These are phyloP conservation scores for Poeciliopsis retropinna DNA, from an alignment of 2,113 vertebrate species.

Conservation along the genomic window DNA sequence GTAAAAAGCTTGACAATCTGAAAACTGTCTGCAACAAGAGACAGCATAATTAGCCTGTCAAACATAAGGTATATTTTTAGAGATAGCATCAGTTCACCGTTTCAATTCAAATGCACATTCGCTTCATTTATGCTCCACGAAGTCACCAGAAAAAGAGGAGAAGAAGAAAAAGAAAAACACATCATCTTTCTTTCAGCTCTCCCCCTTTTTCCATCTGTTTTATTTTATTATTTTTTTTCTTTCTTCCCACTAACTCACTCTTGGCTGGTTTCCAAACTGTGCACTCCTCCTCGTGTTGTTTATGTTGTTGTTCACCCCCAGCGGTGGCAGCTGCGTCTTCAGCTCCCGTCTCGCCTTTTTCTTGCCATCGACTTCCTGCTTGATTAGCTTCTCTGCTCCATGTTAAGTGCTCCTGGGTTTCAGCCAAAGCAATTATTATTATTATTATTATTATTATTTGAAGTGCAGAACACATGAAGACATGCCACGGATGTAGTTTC, in stretches of 20 bases:
- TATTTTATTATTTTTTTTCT: neutral
- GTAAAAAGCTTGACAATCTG: no score
- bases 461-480: constrained; percentile 49
- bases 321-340: constrained; percentile 47
- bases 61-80: neutral
- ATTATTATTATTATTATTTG: constrained; percentile 6
- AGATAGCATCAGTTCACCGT: neutral
- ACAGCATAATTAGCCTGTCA: no score
- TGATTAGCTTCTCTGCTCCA: constrained; percentile 58
- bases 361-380: constrained; percentile 60
- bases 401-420: constrained; percentile 56
- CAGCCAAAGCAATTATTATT: constrained; percentile 46
- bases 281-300: constrained; percentile 35
- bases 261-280: constrained; percentile 45
- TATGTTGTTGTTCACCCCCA: constrained; percentile 28
- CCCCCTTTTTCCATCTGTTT: neutral
- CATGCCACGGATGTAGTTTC: constrained; percentile 59
- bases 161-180: neutral
- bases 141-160: neutral
- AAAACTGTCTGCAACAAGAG: no score
- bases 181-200: neutral
- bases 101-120: neutral
- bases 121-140: neutral
- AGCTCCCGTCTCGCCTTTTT: constrained; percentile 54
- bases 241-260: constrained; percentile 48